Conservation (phyloP, 35 echinoderm and acorn worm species). For the Apostichopus parvimensis region DNA sequence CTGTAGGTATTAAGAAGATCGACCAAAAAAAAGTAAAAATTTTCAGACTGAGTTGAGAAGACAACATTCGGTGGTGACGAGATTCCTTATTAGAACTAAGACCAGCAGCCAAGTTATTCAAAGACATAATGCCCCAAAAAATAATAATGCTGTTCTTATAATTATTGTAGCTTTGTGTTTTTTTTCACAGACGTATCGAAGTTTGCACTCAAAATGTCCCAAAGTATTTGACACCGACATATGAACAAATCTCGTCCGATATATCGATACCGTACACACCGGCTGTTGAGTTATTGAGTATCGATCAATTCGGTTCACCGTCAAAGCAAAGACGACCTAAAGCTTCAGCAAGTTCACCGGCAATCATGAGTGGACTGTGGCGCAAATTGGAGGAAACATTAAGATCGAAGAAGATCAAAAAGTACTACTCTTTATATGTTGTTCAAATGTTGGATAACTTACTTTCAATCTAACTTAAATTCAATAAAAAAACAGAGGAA, state of each 20-base stretch:
- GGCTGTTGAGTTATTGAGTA: background rate
- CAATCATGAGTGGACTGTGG: conserved; percentile 18
- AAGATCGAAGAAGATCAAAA: background rate
- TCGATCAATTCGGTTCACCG: background rate
- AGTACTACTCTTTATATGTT: background rate
- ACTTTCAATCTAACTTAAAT: no score
- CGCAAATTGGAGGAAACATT: background rate
- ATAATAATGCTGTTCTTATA: no score
- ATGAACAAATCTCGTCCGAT: background rate
- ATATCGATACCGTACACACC: conserved; percentile 31
- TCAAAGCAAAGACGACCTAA: background rate
- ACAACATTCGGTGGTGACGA: no score
- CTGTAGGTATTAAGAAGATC: no score
- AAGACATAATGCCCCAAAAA: no score
- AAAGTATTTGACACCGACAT: background rate
- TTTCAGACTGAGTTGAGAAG: no score
- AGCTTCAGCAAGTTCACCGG: conserved; percentile 8
- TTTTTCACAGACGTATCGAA: background rate
- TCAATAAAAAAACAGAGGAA: no score
- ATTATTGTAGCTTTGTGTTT: no score
- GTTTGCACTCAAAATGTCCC: conserved; percentile 17
- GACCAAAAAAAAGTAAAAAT: no score
- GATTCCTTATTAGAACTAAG: no score
- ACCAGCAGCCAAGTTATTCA: no score
- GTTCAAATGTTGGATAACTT: no score